A percentile compares a stretch with the other conserved stretches of the same genome.
Evolutionary conservation across 2,888 invertebrate species (phyloP).

Genomic region (Zhuqinia jingwanae): DNA sequence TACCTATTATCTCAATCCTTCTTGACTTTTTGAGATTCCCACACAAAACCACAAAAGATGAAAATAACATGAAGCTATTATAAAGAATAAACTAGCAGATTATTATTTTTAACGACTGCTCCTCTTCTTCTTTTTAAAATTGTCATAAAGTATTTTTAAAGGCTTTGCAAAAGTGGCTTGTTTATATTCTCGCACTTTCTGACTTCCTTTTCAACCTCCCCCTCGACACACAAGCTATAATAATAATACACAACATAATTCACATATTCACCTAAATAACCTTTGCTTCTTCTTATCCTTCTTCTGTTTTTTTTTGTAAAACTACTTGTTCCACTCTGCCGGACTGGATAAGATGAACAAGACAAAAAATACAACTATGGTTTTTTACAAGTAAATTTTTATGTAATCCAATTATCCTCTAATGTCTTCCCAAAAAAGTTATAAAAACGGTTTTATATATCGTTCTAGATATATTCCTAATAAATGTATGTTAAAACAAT

Average conservation of each 20-base stretch:
- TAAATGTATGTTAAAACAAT: no score
- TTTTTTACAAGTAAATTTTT: background rate
- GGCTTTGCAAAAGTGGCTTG: no score
- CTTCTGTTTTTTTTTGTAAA: background rate
- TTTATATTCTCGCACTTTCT: no score
- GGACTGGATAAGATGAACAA: background rate
- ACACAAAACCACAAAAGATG: background rate
- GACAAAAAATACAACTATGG: background rate
- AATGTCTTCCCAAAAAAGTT: background rate
- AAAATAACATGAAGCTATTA: no score
- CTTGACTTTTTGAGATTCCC: slow-evolving; percentile 7
- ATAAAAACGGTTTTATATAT: background rate
- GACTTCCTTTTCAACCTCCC: no score
- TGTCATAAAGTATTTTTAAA: slow-evolving; percentile 27
- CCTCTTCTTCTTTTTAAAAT: background rate
- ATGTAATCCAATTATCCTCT: slow-evolving; percentile 28
- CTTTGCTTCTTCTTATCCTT: background rate
- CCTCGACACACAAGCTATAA: no score
- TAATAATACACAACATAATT: background rate
- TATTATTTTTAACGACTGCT: background rate
- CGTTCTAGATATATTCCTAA: no score
- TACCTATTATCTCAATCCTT: background rate
- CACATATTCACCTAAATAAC: slow-evolving; percentile 8
- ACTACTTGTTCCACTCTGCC: background rate
- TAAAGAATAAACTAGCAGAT: no score